Conservation (phyloP, 2,113 vertebrate genomes). For the Serranochromis macrocephalus region DNA sequence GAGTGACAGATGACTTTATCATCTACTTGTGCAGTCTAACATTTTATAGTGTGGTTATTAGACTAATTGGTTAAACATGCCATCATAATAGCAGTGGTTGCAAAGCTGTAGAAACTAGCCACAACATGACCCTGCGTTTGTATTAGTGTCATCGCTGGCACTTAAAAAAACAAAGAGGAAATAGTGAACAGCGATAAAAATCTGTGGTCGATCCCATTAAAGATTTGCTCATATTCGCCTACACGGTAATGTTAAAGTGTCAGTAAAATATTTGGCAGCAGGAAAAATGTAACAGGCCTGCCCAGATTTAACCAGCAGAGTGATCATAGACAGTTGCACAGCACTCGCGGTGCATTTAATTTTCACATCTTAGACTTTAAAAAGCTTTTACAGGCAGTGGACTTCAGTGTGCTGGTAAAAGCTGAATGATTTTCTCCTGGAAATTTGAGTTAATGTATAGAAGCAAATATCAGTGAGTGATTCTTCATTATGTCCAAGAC, state of each 20-base stretch:
- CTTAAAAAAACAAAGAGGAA: neutral
- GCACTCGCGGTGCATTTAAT: neutral
- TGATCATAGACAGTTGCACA: neutral
- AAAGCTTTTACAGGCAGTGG: neutral
- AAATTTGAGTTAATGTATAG: neutral
- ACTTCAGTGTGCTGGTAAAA: neutral
- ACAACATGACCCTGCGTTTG: fast-evolving
- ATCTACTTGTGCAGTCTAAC: neutral
- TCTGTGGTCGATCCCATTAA: neutral
- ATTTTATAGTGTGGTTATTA: neutral
- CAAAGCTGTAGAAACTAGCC: neutral
- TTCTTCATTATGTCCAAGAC: neutral
- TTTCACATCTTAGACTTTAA: neutral
- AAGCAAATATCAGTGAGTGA: neutral
- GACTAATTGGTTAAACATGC: neutral
- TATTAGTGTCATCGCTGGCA: neutral
- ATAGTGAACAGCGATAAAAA: neutral
- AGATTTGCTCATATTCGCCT: neutral
- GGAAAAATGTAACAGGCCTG: neutral
- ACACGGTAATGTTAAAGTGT: neutral
- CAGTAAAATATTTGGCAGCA: neutral
- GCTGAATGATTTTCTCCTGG: neutral
- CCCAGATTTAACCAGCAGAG: neutral
- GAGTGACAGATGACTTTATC: neutral
- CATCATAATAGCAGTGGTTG: neutral